phyloP scores from a whole-genome alignment of 2,888 invertebrate species.

The Rosalia funebris region DNA sequence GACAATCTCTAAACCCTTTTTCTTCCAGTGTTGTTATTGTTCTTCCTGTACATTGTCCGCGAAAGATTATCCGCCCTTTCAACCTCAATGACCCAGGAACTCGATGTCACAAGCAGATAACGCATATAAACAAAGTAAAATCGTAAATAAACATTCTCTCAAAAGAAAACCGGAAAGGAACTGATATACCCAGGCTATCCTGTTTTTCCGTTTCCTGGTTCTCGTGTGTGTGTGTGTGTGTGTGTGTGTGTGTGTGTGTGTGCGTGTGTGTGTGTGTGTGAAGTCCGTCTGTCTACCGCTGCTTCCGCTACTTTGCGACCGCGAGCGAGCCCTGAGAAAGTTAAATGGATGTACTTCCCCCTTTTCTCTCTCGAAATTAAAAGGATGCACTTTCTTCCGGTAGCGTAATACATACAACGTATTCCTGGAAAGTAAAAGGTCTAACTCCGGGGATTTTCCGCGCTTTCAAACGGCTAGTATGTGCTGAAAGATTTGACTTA shows the following conservation, averaged over 20 bases:
- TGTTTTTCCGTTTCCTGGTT: constrained; percentile 10
- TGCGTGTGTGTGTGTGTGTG: constrained; percentile 11
- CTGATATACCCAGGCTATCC: constrained; percentile 9
- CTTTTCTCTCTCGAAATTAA: constrained; percentile 2
- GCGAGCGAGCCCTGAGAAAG: constrained; percentile 15
- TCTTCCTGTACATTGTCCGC: background rate
- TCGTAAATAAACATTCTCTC: constrained; percentile 28
- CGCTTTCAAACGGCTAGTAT: no score
- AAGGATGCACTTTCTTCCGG: constrained; percentile 18
- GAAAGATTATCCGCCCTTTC: constrained; percentile 3
- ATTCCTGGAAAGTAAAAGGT: no score
- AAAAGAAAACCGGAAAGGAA: constrained; percentile 21
- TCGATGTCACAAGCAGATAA: constrained; percentile 27
- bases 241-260: constrained; percentile 12
- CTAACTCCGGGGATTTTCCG: no score
- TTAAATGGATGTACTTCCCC: constrained; percentile 23
- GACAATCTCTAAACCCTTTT: no score
- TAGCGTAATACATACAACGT: no score
- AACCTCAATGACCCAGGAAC: constrained; percentile 6
- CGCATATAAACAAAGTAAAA: constrained; percentile 27
- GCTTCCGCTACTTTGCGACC: constrained; percentile 16
- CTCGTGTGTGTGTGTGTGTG: background rate
- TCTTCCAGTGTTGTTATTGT: no score
- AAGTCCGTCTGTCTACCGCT: constrained; percentile 18
- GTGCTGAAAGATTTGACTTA: no score